These are phyloP conservation scores for Drosophila merina DNA, from an alignment of 2,888 invertebrate genomes.

Conservation along the genomic window DNA sequence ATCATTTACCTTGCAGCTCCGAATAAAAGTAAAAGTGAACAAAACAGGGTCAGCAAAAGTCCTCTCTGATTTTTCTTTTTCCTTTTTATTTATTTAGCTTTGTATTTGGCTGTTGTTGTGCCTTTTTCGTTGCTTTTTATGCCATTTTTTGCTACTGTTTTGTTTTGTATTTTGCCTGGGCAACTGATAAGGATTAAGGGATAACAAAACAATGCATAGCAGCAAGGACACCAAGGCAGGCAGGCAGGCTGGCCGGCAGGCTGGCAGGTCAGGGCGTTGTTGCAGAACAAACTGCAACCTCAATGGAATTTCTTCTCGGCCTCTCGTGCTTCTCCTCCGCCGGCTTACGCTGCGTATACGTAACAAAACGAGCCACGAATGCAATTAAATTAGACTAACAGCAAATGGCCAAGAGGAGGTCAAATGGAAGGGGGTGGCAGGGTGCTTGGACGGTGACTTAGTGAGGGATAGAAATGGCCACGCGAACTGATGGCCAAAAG, in stretches of 20 bases:
- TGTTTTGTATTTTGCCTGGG: conserved; percentile 21
- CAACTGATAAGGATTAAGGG: conserved; percentile 65
- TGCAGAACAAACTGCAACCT: conserved; percentile 29
- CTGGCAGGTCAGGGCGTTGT: conserved; percentile 35
- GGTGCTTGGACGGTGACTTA: neutral
- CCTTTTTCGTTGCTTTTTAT: neutral
- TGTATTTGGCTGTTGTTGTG: neutral
- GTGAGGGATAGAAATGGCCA: conserved; percentile 14
- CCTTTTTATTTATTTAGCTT: neutral
- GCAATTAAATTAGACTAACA: conserved; percentile 51
- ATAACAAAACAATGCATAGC: conserved; percentile 50
- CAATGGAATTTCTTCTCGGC: conserved; percentile 21
- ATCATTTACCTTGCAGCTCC: conserved; percentile 60
- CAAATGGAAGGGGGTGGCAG: conserved; percentile 2
- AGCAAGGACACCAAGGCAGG: conserved; percentile 23
- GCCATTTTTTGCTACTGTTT: conserved; percentile 10
- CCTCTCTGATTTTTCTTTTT: conserved; percentile 3
- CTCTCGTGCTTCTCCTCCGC: conserved; percentile 1
- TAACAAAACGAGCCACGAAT: conserved; percentile 48
- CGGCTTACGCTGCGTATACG: conserved; percentile 46
- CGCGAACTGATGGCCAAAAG: conserved; percentile 36
- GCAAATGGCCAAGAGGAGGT: conserved; percentile 41
- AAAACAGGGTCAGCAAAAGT: conserved; percentile 16
- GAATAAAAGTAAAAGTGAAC: conserved; percentile 29
- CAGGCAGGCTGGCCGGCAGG: neutral